Base-by-base conservation (phyloP, 2,797 vertebrate species). In the Perodicticus potto region DNA sequence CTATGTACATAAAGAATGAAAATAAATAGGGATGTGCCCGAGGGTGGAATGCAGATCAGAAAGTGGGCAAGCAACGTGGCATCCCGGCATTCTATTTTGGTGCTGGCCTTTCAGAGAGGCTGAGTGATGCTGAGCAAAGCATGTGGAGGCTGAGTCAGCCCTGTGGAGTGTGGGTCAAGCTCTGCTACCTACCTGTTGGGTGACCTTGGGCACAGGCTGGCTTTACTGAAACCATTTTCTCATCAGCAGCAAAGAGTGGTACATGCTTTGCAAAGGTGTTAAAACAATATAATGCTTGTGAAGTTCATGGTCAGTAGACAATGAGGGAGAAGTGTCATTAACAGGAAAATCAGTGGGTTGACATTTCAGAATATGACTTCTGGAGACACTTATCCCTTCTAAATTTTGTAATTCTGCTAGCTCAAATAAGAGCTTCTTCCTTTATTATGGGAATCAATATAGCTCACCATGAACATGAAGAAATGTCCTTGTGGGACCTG, bases 61-160 rank as follows among this genome's bases (percentile, higher is more conserved):
- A 65, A 59, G 32, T n/a, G 40, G 25, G 17, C 37, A 82, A 69
- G 49, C 0, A 12, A 20, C 8, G 16, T 80, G 37, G 11, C 25
- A 11, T 17, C 4, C 4, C 27, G 2, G 34, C 10, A 7, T 23
- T 88, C 12, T 69, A 65, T 45, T 55, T 20, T 16, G 13, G 14
- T 63, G 34, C 5, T 32, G 8, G 27, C 27, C 22, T 23, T 55
- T 27, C 32, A 61, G 40, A 92, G 53, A 22, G 65, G 12, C 11
- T 2, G 40, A 11, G 45, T 6, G n/a, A 17, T 17, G 1, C 12
- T n/a, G 19, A 78, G 70, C 16, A 4, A 84, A 85, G 13, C 8
- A 0, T 0, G 1, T 2, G 22, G n/a, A 43, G 6, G 4, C 40
- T 61, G 49, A 22, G 40, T 37, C 67, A 32, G 22, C 37, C 32